A percentile compares a stretch with the other conserved stretches of the same genome.
Evolutionary conservation across 2,888 invertebrate species (phyloP).

Genomic region (Amblyjoppa fuscipennis): DNA sequence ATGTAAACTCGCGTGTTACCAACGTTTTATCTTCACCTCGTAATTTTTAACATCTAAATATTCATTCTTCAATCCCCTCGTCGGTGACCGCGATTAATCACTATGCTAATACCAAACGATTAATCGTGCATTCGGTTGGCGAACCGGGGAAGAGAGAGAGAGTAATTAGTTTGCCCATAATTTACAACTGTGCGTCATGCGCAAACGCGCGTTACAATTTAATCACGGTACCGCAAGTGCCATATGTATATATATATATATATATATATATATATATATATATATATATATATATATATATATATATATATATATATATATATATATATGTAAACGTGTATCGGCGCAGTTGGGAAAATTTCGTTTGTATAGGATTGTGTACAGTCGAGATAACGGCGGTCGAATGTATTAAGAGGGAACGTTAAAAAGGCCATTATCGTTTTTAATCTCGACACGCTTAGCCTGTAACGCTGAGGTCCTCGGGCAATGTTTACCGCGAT

Average conservation of each 20-base stretch:
- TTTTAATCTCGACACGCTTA: slow-evolving; percentile 36
- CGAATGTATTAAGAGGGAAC: not conserved
- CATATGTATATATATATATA: too few relatives aligned
- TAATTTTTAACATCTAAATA: not conserved
- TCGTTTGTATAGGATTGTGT: not conserved
- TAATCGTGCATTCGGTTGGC: not conserved
- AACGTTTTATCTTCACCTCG: slow-evolving; percentile 17
- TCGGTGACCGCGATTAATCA: slow-evolving; percentile 1
- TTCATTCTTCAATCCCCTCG: slow-evolving; percentile 2
- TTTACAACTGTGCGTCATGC: slow-evolving; percentile 10
- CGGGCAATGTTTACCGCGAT: not conserved
- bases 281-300: too few relatives aligned
- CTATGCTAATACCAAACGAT: not conserved
- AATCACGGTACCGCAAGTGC: not conserved
- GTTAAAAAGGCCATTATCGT: slow-evolving; percentile 27
- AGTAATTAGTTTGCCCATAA: slow-evolving; percentile 9
- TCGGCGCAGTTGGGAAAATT: not conserved
- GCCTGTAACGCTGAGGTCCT: not conserved
- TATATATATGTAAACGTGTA: not conserved
- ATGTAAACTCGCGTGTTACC: slow-evolving; percentile 2
- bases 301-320: too few relatives aligned
- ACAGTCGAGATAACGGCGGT: not conserved
- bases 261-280: too few relatives aligned
- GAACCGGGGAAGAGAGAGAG: not conserved
- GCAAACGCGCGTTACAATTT: slow-evolving; percentile 6